Percentiles rank a stretch among this genome's conserved stretches.
Evolutionary conservation across 1,140 invertebrate genomes (phyloP).

Genomic region (Danaus melanippus): DNA sequence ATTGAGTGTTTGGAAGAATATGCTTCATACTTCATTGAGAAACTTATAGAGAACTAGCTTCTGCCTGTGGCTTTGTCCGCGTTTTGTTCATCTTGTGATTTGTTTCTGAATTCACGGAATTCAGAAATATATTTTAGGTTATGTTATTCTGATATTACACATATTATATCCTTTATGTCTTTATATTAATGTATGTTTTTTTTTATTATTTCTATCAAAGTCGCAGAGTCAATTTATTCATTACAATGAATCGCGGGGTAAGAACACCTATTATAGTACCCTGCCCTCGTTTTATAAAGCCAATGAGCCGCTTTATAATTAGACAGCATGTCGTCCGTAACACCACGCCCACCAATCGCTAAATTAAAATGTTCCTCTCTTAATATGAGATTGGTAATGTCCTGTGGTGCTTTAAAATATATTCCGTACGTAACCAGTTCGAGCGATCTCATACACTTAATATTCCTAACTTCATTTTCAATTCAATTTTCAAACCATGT

Average conservation of each 20-base stretch:
- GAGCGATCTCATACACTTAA: slow-evolving; percentile 21
- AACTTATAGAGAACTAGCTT: no score
- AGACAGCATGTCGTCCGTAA: slow-evolving; percentile 53
- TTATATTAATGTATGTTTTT: neutral
- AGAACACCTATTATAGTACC: slow-evolving; percentile 13
- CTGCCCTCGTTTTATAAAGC: slow-evolving; percentile 32
- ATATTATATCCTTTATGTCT: no score
- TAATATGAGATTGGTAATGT: slow-evolving; percentile 35
- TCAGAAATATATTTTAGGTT: no score
- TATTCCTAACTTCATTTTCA: no score
- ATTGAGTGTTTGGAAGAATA: no score
- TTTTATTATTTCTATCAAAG: no score
- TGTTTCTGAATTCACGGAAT: no score
- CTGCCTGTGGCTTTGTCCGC: no score
- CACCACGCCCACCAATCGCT: slow-evolving; percentile 48
- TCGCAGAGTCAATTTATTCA: slow-evolving; percentile 7
- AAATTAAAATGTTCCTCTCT: slow-evolving; percentile 54
- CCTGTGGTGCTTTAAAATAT: slow-evolving; percentile 23
- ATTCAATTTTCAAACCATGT: no score
- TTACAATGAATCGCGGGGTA: slow-evolving; percentile 8
- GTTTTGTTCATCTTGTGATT: no score
- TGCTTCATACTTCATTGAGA: no score
- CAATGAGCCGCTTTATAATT: slow-evolving; percentile 55
- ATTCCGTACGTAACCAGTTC: slow-evolving; percentile 11
- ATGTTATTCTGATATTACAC: no score